These are phyloP conservation scores for Enteromius thamalakanensis DNA, from an alignment of 2,797 vertebrate species.

Conservation along the genomic window DNA sequence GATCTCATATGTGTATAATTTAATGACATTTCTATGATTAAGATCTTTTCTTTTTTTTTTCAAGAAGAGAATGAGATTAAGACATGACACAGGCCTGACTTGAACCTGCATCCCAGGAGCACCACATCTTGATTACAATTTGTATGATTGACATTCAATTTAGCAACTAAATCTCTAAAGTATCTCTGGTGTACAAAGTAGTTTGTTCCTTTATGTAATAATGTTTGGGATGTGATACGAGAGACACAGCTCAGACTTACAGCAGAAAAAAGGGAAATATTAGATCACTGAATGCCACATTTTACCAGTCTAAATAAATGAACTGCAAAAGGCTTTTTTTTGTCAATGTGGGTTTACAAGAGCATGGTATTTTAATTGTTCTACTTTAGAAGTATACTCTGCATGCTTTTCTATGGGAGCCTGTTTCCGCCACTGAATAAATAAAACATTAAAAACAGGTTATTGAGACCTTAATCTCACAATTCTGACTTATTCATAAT, in stretches of 20 bases:
- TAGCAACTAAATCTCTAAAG: conserved; percentile 21
- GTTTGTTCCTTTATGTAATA: background rate
- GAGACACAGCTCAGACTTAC: background rate
- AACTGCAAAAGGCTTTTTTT: background rate
- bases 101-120: background rate
- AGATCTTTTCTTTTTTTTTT: background rate
- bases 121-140: background rate
- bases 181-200: background rate
- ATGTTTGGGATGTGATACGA: background rate
- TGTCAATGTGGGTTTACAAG: background rate
- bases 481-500: too few species aligned
- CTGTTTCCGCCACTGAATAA: too few species aligned
- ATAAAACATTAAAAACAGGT: too few species aligned
- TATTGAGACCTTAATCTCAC: too few species aligned
- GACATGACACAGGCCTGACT: background rate
- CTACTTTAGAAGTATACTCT: background rate
- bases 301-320: background rate
- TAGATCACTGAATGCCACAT: background rate
- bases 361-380: background rate
- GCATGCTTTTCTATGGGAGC: too few species aligned
- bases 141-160: conserved; percentile 24
- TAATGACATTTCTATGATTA: conserved; percentile 16
- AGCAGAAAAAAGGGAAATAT: background rate
- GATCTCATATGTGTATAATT: background rate
- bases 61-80: background rate